Conservation (phyloP, 2,797 vertebrate genomes). For the Onychomys leucogaster region DNA sequence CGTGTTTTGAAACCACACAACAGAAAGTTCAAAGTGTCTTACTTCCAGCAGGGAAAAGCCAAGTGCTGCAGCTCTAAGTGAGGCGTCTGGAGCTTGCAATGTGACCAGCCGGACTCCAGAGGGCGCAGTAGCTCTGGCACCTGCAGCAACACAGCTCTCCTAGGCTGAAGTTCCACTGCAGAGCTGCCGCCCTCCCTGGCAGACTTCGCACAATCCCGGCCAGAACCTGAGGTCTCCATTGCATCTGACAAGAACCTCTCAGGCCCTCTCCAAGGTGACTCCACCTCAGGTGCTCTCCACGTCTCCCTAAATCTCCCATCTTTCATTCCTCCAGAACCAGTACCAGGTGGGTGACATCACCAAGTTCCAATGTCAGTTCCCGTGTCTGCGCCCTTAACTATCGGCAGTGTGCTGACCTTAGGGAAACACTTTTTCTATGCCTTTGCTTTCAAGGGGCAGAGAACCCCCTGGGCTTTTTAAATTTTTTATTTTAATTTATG, state of each 20-base stretch:
- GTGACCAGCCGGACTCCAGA: not conserved
- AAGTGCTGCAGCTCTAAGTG: not conserved
- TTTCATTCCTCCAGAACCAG: not conserved
- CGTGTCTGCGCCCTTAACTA: not conserved
- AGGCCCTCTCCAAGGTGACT: not conserved
- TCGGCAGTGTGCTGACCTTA: not conserved
- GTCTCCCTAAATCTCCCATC: not conserved
- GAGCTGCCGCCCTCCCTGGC: not conserved
- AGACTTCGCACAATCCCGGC: not conserved
- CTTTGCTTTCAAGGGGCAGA: not conserved
- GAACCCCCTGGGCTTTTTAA: not conserved
- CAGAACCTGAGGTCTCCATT: not conserved
- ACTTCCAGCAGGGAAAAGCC: not conserved
- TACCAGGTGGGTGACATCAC: not conserved
- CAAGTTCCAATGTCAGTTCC: not conserved
- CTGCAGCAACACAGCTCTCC: not conserved
- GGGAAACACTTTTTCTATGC: not conserved
- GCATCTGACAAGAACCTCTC: not conserved
- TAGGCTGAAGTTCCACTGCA: not conserved
- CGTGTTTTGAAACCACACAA: no score
- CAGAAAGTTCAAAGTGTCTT: no score
- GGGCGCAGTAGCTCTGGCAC: not conserved
- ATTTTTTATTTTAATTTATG: no score
- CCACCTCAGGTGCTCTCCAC: not conserved
- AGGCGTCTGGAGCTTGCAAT: no score